phyloP scores from a whole-genome alignment of 2,797 vertebrate species.

The Ispidina lecontei region DNA sequence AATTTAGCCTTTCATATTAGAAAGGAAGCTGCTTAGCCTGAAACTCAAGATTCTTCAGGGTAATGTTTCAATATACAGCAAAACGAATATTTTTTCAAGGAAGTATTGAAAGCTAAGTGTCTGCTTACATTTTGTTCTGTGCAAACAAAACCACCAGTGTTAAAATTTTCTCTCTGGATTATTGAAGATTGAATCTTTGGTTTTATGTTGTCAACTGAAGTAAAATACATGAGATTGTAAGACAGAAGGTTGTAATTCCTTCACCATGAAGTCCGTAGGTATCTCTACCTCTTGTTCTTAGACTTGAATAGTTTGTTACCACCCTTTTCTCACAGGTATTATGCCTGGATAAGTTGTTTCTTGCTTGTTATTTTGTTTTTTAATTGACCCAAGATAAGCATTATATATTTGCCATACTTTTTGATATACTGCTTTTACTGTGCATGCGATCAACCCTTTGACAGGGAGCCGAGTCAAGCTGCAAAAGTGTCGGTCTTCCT shows the following conservation, averaged over 20 bases:
- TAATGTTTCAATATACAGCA: neutral
- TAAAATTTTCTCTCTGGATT: constrained; percentile 29
- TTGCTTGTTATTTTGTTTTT: neutral
- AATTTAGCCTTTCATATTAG: neutral
- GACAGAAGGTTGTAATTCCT: constrained; percentile 36
- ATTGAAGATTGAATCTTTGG: constrained; percentile 7
- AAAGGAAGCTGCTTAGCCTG: constrained; percentile 17
- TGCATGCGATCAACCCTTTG: neutral
- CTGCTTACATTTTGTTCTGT: neutral
- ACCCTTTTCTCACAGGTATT: constrained; percentile 20
- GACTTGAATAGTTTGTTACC: constrained; percentile 57
- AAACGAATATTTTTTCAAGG: neutral
- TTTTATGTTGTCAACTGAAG: constrained; percentile 25
- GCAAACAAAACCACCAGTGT: constrained; percentile 26
- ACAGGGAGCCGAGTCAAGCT: neutral
- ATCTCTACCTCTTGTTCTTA: constrained; percentile 64
- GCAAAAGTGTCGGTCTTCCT: neutral
- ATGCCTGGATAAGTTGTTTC: constrained; percentile 10
- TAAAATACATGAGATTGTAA: constrained; percentile 29
- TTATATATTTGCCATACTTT: constrained; percentile 4
- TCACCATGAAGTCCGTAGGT: constrained; percentile 48
- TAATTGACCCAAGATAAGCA: constrained; percentile 24
- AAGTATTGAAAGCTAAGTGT: neutral
- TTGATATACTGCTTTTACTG: neutral
- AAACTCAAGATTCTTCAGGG: neutral